These are phyloP conservation scores for Drosophila recens DNA, from an alignment of 2,888 invertebrate species.

Conservation along the genomic window DNA sequence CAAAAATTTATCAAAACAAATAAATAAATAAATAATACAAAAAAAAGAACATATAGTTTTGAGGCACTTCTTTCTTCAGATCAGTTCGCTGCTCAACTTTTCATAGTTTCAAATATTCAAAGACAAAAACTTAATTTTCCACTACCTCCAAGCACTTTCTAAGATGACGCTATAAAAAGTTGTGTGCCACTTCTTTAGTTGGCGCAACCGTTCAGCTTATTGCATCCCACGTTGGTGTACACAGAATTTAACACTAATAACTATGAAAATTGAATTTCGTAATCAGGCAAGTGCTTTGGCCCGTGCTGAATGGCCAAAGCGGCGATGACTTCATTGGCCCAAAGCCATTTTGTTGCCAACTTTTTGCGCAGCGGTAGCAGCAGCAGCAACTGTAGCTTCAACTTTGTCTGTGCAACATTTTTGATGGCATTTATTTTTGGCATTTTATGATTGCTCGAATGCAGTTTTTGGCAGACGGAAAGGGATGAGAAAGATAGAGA, in stretches of 20 bases:
- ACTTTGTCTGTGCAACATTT: conserved; percentile 69
- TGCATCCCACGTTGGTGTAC: conserved; percentile 15
- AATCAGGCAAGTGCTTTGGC: conserved; percentile 60
- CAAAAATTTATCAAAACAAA: no score
- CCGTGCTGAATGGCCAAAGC: conserved; percentile 35
- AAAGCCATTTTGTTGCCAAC: conserved; percentile 58
- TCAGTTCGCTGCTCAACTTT: neutral
- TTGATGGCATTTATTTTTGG: conserved; percentile 75
- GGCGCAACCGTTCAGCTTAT: conserved; percentile 7
- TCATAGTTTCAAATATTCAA: neutral
- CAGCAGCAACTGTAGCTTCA: conserved; percentile 50
- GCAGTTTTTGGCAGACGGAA: conserved; percentile 32
- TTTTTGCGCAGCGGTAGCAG: conserved; percentile 44
- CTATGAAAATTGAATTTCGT: conserved; percentile 60
- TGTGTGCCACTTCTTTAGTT: neutral
- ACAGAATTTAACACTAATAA: conserved; percentile 48
- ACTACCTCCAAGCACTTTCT: neutral
- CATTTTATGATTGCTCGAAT: conserved; percentile 71
- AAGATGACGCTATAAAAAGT: conserved; percentile 10
- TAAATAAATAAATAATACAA: no score
- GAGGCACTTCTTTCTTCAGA: neutral
- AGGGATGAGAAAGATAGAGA: neutral
- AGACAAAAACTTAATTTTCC: neutral
- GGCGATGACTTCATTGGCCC: conserved; percentile 74
- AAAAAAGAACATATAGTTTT: no score